Percentiles rank a stretch among this genome's conserved stretches.
phyloP scores from a whole-genome alignment of 2,797 vertebrate species.

The Liparis tanakae region DNA sequence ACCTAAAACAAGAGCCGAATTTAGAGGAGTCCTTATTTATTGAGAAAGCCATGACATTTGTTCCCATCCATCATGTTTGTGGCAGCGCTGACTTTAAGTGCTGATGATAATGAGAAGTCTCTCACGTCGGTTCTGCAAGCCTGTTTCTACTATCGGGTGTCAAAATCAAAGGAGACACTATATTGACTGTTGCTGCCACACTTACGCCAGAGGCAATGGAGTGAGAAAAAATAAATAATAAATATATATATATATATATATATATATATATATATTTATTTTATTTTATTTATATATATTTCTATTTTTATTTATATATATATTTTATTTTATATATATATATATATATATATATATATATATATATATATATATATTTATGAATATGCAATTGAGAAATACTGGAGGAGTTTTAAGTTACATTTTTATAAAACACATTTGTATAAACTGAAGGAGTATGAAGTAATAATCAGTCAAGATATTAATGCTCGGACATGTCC shows the following conservation, averaged over 20 bases:
- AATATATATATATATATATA: constrained; percentile 41
- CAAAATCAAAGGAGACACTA: constrained; percentile 70
- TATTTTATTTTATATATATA: constrained; percentile 26
- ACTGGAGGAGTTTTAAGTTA: constrained; percentile 12
- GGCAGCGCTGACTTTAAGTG: constrained; percentile 36
- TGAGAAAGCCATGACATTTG: constrained; percentile 25
- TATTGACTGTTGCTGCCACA: constrained; percentile 72
- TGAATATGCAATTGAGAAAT: constrained; percentile 37
- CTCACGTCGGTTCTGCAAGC: constrained; percentile 44
- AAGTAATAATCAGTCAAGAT: not conserved
- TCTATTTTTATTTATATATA: constrained; percentile 16
- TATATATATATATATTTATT: constrained; percentile 40
- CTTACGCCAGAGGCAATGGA: constrained; percentile 41
- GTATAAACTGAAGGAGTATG: constrained; percentile 10
- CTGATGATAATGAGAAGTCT: constrained; percentile 45
- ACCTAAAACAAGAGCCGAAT: constrained; percentile 31
- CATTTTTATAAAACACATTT: constrained; percentile 10
- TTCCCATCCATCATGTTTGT: constrained; percentile 18
- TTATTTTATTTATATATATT: too few relatives aligned
- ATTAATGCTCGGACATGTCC: not conserved
- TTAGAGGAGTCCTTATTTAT: constrained; percentile 42
- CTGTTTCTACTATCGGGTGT: constrained; percentile 68
- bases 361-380: constrained; percentile 33
- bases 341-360: constrained; percentile 48
- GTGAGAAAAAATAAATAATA: constrained; percentile 52